A percentile compares a stretch with the other conserved stretches of the same genome.
phyloP scores from a whole-genome alignment of 2,888 invertebrate species.

The Rotaria macrura region DNA sequence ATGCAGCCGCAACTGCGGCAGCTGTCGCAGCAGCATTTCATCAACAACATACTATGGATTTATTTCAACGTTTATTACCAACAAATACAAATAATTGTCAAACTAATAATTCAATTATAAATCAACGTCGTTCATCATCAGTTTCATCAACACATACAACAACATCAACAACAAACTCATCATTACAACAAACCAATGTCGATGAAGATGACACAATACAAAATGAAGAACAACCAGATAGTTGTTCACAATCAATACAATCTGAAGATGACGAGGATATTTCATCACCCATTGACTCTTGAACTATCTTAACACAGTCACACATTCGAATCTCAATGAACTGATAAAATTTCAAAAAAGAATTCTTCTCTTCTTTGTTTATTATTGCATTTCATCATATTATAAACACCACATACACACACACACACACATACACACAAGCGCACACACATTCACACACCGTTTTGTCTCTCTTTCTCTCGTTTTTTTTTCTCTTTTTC shows the following conservation, averaged over 20 bases:
- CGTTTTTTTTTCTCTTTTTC: background rate
- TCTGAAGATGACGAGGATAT: background rate
- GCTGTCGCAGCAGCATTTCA: background rate
- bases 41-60: background rate
- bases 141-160: conserved; percentile 1
- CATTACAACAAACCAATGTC: background rate
- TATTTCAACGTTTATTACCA: conserved; percentile 3
- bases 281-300: background rate
- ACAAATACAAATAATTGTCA: background rate
- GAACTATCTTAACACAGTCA: background rate
- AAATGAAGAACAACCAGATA: background rate
- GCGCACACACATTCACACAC: background rate
- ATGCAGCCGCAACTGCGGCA: background rate
- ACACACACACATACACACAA: background rate
- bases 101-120: background rate
- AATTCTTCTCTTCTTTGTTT: background rate
- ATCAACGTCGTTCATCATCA: background rate
- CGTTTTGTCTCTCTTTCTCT: background rate
- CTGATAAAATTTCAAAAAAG: background rate
- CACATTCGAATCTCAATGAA: background rate
- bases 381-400: conserved; percentile 8
- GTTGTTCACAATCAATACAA: background rate
- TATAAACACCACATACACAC: background rate
- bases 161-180: background rate
- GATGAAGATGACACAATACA: background rate